phyloP scores from a whole-genome alignment of 2,797 vertebrate species.

The Adrianichthys oophorus region DNA sequence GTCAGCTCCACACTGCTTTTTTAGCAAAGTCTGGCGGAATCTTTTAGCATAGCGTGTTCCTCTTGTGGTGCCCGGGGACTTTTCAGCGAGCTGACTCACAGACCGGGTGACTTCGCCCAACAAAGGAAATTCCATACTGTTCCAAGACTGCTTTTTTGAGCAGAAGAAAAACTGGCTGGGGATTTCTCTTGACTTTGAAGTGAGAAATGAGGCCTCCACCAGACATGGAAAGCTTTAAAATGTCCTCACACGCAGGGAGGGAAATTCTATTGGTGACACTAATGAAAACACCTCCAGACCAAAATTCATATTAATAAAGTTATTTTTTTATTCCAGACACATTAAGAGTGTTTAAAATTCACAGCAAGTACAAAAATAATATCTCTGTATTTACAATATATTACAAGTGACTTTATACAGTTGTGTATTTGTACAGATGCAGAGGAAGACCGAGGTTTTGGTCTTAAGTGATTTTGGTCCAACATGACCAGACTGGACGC shows the following conservation, averaged over 20 bases:
- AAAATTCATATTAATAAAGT: constrained; percentile 44
- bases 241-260: not conserved
- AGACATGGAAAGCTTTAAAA: constrained; percentile 17
- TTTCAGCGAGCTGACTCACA: constrained; percentile 68
- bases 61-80: constrained; percentile 58
- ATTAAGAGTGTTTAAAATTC: constrained; percentile 76
- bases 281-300: constrained; percentile 18
- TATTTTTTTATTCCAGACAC: constrained; percentile 59
- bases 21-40: constrained; percentile 33
- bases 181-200: constrained; percentile 35
- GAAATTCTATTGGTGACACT: constrained; percentile 14
- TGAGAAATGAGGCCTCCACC: constrained; percentile 22
- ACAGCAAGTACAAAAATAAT: constrained; percentile 79
- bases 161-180: constrained; percentile 31
- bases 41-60: constrained; percentile 49
- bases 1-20: constrained; percentile 9
- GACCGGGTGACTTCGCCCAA: constrained; percentile 61
- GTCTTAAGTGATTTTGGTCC: constrained; percentile 38
- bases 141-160: constrained; percentile 19
- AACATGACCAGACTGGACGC: constrained; percentile 35
- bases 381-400: constrained; percentile 80
- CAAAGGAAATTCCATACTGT: constrained; percentile 72
- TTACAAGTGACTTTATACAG: constrained; percentile 69
- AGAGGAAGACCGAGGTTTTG: constrained; percentile 35
- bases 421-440: constrained; percentile 43